Conservation (phyloP, 1,140 invertebrate genomes). For the Plodia interpunctella region DNA sequence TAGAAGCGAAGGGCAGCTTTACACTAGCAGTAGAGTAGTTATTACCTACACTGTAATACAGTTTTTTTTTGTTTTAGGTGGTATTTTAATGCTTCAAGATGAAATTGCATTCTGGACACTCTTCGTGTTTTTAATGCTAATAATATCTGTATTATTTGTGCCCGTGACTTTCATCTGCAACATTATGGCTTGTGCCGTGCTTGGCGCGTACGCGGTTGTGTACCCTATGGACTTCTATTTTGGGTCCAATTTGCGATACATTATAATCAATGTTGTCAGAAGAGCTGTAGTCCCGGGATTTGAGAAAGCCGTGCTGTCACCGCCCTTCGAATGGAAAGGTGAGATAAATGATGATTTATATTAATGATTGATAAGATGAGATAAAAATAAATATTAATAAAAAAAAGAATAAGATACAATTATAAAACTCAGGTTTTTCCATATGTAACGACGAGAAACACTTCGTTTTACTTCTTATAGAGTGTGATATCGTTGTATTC, state of each 20-base stretch:
- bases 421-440: no score
- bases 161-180: constrained; percentile 77
- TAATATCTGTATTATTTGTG: constrained; percentile 73
- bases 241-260: constrained; percentile 83
- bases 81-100: constrained; percentile 71
- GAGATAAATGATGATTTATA: no score
- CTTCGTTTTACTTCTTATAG: no score
- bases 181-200: constrained; percentile 79
- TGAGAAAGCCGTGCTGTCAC: constrained; percentile 78
- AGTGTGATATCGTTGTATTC: no score
- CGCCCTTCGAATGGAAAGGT: constrained; percentile 82
- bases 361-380: no score
- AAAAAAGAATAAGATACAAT: no score
- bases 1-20: no score
- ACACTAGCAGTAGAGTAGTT: no score
- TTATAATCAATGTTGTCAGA: constrained; percentile 82
- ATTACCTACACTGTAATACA: no score
- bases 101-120: constrained; percentile 81
- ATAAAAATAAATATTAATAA: no score
- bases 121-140: constrained; percentile 76
- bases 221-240: constrained; percentile 81
- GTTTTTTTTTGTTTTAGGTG: constrained; percentile 73
- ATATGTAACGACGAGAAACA: no score
- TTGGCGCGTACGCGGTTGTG: constrained; percentile 81
- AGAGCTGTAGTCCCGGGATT: constrained; percentile 79